phyloP scores from a whole-genome alignment of 1,140 invertebrate genomes.

The Drosophila kanapiae region DNA sequence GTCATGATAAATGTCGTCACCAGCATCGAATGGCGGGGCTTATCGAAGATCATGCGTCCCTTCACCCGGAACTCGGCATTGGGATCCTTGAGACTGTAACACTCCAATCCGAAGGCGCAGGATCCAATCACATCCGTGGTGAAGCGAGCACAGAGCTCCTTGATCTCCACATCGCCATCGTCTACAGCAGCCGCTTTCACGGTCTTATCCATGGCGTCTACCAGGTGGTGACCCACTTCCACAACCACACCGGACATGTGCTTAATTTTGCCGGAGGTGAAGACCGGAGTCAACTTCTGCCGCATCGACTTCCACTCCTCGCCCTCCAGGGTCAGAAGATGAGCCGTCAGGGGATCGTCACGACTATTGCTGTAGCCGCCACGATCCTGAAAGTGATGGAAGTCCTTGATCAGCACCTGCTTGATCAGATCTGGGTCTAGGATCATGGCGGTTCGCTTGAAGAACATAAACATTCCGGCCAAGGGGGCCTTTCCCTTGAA shows the following conservation, averaged over 20 bases:
- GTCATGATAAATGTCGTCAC: slow-evolving; percentile 45
- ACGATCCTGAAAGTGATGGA: slow-evolving; percentile 78
- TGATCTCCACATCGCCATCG: slow-evolving; percentile 86
- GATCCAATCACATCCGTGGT: slow-evolving; percentile 88
- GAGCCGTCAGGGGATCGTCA: slow-evolving; percentile 86
- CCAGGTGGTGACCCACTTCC: slow-evolving; percentile 69
- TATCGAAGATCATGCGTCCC: slow-evolving; percentile 59
- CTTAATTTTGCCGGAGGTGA: slow-evolving; percentile 87
- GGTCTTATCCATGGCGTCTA: slow-evolving; percentile 31
- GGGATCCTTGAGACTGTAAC: slow-evolving; percentile 85
- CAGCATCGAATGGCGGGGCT: slow-evolving; percentile 47
- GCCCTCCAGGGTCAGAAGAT: slow-evolving; percentile 86
- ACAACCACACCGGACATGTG: slow-evolving; percentile 85
- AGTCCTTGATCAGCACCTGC: slow-evolving; percentile 80
- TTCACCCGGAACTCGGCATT: slow-evolving; percentile 85
- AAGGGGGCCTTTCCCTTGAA: slow-evolving; percentile 68
- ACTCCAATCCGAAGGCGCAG: slow-evolving; percentile 86
- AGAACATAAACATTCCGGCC: slow-evolving; percentile 65
- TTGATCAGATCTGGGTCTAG: slow-evolving; percentile 73
- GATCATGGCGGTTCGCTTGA: slow-evolving; percentile 42
- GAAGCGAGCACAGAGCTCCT: slow-evolving; percentile 87
- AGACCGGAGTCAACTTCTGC: slow-evolving; percentile 86
- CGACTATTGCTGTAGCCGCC: slow-evolving; percentile 86
- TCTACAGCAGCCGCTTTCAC: slow-evolving; percentile 36
- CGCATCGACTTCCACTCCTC: slow-evolving; percentile 87